phyloP scores from a whole-genome alignment of 1,140 invertebrate genomes.

The Caerostris extrusa region DNA sequence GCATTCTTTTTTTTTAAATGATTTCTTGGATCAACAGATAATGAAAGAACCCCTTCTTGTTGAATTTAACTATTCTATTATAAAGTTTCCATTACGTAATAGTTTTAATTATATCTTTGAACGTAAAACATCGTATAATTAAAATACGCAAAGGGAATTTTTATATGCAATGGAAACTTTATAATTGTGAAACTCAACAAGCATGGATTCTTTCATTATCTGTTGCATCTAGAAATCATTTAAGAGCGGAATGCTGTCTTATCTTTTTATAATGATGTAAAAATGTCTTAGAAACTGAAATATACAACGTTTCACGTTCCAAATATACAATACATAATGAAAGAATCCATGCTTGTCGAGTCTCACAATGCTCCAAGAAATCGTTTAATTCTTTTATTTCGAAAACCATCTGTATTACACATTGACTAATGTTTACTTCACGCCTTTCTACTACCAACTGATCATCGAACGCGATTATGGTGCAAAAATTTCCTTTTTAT shows the following conservation, averaged over 20 bases:
- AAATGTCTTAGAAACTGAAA: too few relatives aligned
- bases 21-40: background rate
- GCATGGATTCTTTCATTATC: background rate
- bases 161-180: too few relatives aligned
- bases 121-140: too few relatives aligned
- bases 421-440: conserved; percentile 63
- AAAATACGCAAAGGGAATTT: too few relatives aligned
- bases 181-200: background rate
- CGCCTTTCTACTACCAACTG: conserved; percentile 27
- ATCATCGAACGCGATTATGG: conserved; percentile 48
- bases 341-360: background rate
- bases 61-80: background rate
- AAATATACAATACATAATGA: too few relatives aligned
- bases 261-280: too few relatives aligned
- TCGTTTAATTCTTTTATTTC: background rate
- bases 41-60: background rate
- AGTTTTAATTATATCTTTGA: too few relatives aligned
- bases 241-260: too few relatives aligned
- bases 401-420: background rate
- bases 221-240: too few relatives aligned
- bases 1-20: too few relatives aligned
- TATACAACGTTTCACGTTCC: too few relatives aligned
- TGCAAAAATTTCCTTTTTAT: background rate
- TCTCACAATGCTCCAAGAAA: background rate
- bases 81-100: conserved; percentile 52